These are phyloP conservation scores for Pammene aurita DNA, from an alignment of 2,888 invertebrate species.

Conservation along the genomic window DNA sequence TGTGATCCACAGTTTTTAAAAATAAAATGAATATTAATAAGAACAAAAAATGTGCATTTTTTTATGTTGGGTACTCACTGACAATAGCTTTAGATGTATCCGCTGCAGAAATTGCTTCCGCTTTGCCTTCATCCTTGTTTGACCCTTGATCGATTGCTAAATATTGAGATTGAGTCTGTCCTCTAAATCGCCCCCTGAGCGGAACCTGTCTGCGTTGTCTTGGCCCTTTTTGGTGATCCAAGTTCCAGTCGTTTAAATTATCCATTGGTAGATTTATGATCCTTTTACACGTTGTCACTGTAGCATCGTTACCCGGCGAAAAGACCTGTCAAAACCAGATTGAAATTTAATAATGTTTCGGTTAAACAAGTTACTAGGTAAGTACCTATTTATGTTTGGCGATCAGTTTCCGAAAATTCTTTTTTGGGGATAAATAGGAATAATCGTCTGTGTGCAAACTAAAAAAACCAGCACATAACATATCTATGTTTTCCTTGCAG, in stretches of 20 bases:
- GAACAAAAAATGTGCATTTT: too few species aligned
- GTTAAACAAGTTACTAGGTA: not conserved
- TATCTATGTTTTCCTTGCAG: too few species aligned
- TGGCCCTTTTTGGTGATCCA: not conserved
- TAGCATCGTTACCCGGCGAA: conserved; percentile 3
- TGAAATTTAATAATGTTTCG: not conserved
- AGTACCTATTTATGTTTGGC: too few species aligned
- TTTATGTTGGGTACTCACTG: conserved; percentile 81
- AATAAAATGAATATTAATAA: too few species aligned
- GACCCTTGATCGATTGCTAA: conserved; percentile 80
- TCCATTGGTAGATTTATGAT: conserved; percentile 14
- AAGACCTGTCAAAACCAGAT: conserved; percentile 26
- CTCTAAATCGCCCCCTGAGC: conserved; percentile 82
- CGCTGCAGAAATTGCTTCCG: conserved; percentile 91
- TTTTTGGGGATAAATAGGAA: too few species aligned
- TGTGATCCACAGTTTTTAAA: too few species aligned
- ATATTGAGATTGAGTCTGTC: conserved; percentile 94
- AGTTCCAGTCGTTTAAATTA: conserved; percentile 11
- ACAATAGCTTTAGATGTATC: conserved; percentile 88
- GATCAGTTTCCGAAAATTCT: too few species aligned
- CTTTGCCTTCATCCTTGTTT: conserved; percentile 88
- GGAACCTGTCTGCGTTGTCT: conserved; percentile 56
- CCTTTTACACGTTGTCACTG: conserved; percentile 17
- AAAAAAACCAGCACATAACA: too few species aligned
- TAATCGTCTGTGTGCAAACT: too few species aligned